These are phyloP conservation scores for Amia ocellicauda DNA, from an alignment of 2,113 vertebrate species.

Conservation along the genomic window DNA sequence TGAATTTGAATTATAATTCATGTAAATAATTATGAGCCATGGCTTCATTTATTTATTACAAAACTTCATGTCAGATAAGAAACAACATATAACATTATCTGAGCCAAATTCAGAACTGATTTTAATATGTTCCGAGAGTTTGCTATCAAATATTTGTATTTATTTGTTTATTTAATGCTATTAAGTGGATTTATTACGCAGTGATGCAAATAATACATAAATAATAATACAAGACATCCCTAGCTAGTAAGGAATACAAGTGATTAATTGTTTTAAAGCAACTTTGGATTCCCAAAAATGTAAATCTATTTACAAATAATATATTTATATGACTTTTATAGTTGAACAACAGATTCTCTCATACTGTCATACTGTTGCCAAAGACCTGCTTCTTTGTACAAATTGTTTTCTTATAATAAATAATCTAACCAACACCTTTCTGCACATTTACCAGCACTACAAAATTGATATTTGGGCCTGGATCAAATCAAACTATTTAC, in stretches of 20 bases:
- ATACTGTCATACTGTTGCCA: too few relatives aligned
- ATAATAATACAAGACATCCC: slow-evolving; percentile 16
- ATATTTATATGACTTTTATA: slow-evolving; percentile 5
- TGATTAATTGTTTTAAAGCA: slow-evolving; percentile 9
- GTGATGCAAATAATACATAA: slow-evolving; percentile 18
- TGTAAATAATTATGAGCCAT: too few relatives aligned
- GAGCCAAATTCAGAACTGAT: slow-evolving; percentile 10
- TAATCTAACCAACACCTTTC: not conserved
- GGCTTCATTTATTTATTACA: not conserved
- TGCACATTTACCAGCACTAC: too few relatives aligned
- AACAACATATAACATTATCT: slow-evolving; percentile 6
- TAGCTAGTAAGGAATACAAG: slow-evolving; percentile 6
- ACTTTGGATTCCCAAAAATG: not conserved
- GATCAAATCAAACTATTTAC: too few relatives aligned
- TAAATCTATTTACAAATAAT: slow-evolving; percentile 1
- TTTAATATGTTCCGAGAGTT: not conserved
- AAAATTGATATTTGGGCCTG: too few relatives aligned
- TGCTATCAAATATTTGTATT: not conserved
- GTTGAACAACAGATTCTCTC: not conserved
- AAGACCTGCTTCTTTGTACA: too few relatives aligned
- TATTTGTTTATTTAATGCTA: slow-evolving; percentile 11
- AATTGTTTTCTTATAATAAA: not conserved
- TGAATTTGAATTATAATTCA: not conserved
- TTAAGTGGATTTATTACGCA: slow-evolving; percentile 5
- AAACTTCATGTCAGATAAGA: not conserved